Percentiles rank a stretch among this genome's conserved stretches.
Conservation (phyloP, 2,113 vertebrate genomes). For the Poeciliopsis occidentalis region DNA sequence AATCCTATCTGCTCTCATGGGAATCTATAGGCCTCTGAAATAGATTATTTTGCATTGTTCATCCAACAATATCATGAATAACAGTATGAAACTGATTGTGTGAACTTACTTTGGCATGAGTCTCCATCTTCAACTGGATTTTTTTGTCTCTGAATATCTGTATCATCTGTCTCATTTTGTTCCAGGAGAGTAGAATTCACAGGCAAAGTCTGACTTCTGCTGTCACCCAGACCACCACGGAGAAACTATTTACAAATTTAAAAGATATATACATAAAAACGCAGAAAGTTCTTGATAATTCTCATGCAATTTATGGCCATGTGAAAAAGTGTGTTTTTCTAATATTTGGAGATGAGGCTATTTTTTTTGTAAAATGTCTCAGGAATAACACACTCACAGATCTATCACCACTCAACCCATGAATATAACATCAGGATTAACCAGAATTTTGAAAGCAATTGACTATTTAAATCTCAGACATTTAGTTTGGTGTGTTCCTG, state of each 20-base stretch:
- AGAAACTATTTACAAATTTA: slow-evolving; percentile 14
- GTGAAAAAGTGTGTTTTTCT: too few species aligned
- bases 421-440: too few species aligned
- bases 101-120: slow-evolving; percentile 81
- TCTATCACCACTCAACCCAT: too few species aligned
- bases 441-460: too few species aligned
- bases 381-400: too few species aligned
- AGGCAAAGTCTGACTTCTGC: slow-evolving; percentile 85
- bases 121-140: slow-evolving; percentile 73
- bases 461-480: too few species aligned
- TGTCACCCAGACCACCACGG: slow-evolving; percentile 77
- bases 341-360: too few species aligned
- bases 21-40: slow-evolving; percentile 23
- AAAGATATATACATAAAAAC: neutral
- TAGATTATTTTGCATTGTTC: slow-evolving; percentile 19
- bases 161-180: slow-evolving; percentile 80
- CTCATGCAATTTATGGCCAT: too few species aligned
- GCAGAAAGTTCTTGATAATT: too few species aligned
- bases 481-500: too few species aligned
- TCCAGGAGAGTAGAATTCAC: slow-evolving; percentile 79
- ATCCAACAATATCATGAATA: slow-evolving; percentile 10
- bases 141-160: slow-evolving; percentile 62
- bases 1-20: slow-evolving; percentile 28
- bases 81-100: slow-evolving; percentile 7
- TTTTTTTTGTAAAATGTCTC: too few species aligned